phyloP scores from a whole-genome alignment of 1,140 invertebrate genomes.

The Tyrophagus putrescentiae region DNA sequence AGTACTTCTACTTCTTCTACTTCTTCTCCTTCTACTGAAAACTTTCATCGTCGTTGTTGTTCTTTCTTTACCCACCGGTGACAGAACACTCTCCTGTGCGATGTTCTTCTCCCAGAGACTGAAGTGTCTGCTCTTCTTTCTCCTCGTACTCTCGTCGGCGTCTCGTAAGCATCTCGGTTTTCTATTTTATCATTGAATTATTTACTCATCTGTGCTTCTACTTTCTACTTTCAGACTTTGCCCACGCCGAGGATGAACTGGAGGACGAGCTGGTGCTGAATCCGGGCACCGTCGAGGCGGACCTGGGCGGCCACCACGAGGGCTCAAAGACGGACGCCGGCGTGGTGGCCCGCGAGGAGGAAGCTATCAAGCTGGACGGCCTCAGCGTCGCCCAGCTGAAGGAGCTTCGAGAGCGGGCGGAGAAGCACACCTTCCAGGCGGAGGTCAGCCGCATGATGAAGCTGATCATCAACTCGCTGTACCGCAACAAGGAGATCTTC shows the following conservation, averaged over 20 bases:
- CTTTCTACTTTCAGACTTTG: neutral
- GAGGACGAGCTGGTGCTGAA: constrained; percentile 9
- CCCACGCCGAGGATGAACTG: neutral
- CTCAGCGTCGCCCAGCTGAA: constrained; percentile 85
- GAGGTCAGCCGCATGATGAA: constrained; percentile 94
- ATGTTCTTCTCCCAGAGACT: too few relatives aligned
- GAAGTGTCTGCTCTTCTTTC: too few relatives aligned
- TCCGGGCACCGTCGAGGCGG: constrained; percentile 43
- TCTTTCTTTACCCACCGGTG: too few relatives aligned
- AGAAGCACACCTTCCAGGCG: constrained; percentile 67
- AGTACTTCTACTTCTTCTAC: too few relatives aligned
- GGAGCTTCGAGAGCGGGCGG: constrained; percentile 60
- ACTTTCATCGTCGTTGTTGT: too few relatives aligned
- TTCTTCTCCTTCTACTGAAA: too few relatives aligned
- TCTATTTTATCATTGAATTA: neutral
- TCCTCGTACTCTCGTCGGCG: neutral
- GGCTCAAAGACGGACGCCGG: constrained; percentile 59
- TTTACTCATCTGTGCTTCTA: neutral
- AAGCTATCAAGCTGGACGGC: constrained; percentile 90
- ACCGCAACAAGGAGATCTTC: constrained; percentile 99
- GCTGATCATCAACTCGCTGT: constrained; percentile 99
- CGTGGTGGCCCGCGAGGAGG: constrained; percentile 70
- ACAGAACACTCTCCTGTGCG: too few relatives aligned
- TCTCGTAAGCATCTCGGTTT: constrained; percentile 3
- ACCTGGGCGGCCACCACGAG: constrained; percentile 61